Conservation (phyloP, 2,888 invertebrate species). For the Tetanocera ferruginea region DNA sequence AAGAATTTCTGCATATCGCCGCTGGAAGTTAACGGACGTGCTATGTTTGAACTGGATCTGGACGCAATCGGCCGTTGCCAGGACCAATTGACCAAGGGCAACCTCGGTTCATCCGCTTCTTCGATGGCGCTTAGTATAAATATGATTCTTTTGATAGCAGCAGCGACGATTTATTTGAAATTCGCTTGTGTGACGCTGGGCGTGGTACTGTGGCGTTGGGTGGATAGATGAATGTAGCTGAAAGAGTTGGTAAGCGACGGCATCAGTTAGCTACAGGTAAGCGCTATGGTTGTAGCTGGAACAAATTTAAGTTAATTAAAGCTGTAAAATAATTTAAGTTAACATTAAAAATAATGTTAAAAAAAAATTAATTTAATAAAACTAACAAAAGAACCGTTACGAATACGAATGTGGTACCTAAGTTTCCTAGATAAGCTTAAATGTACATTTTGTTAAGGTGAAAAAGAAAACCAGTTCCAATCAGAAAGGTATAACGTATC, state of each 20-base stretch:
- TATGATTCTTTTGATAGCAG: constrained; percentile 62
- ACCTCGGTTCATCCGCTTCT: constrained; percentile 73
- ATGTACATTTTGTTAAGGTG: too few relatives aligned
- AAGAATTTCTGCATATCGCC: constrained; percentile 90
- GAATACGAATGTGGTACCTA: constrained; percentile 14
- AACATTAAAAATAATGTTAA: not conserved
- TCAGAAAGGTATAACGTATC: too few relatives aligned
- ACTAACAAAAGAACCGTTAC: not conserved
- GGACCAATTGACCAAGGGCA: constrained; percentile 77
- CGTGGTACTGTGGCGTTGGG: constrained; percentile 14
- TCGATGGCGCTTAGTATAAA: constrained; percentile 62
- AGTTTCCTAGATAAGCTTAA: constrained; percentile 1
- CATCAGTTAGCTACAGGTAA: constrained; percentile 19
- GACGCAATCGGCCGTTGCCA: constrained; percentile 78
- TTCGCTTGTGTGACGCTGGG: not conserved
- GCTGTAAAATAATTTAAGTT: not conserved
- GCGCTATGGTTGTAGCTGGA: not conserved
- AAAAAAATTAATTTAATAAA: not conserved
- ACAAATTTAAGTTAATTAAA: not conserved
- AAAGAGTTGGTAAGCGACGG: not conserved
- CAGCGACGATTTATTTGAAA: constrained; percentile 54
- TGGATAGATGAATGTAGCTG: constrained; percentile 50
- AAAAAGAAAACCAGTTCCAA: not conserved
- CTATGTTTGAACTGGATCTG: constrained; percentile 78
- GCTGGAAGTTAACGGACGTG: constrained; percentile 83